Percentiles rank a stretch among this genome's conserved stretches.
Evolutionary conservation across 1,140 invertebrate genomes (phyloP).

Genomic region (Thaumetopoea pityocampa): DNA sequence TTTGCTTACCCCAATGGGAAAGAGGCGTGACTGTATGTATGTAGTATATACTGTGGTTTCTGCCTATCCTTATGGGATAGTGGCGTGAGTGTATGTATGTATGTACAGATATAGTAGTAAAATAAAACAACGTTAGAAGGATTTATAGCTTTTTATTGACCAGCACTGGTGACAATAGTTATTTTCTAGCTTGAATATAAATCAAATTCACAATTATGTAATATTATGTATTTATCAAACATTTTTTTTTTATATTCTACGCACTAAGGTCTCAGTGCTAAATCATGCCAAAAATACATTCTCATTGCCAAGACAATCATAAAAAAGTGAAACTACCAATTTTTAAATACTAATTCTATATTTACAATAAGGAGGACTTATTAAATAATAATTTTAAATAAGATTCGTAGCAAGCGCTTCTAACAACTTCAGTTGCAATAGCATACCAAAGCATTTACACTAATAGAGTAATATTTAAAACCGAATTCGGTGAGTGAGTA

Average conservation of each 20-base stretch:
- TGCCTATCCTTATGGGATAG: too few species aligned
- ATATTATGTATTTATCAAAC: slow-evolving; percentile 9
- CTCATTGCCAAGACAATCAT: slow-evolving; percentile 28
- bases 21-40: too few species aligned
- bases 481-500: slow-evolving; percentile 1
- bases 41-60: too few species aligned
- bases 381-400: slow-evolving; percentile 55
- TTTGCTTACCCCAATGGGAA: too few species aligned
- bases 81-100: too few species aligned
- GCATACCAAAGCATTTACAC: slow-evolving; percentile 33
- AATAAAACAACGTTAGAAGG: slow-evolving; percentile 29
- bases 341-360: slow-evolving; percentile 70
- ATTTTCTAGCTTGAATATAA: too few species aligned
- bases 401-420: slow-evolving; percentile 45
- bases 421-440: slow-evolving; percentile 35
- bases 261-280: slow-evolving; percentile 23
- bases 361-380: slow-evolving; percentile 58
- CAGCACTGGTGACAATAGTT: slow-evolving; percentile 41
- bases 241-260: too few species aligned
- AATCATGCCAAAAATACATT: slow-evolving; percentile 32
- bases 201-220: too few species aligned
- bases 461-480: slow-evolving; percentile 16
- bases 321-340: slow-evolving; percentile 57
- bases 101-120: too few species aligned
- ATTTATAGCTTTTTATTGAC: slow-evolving; percentile 58